Base-by-base conservation (phyloP, 2,888 invertebrate genomes). In the Helobdella robusta region DNA sequence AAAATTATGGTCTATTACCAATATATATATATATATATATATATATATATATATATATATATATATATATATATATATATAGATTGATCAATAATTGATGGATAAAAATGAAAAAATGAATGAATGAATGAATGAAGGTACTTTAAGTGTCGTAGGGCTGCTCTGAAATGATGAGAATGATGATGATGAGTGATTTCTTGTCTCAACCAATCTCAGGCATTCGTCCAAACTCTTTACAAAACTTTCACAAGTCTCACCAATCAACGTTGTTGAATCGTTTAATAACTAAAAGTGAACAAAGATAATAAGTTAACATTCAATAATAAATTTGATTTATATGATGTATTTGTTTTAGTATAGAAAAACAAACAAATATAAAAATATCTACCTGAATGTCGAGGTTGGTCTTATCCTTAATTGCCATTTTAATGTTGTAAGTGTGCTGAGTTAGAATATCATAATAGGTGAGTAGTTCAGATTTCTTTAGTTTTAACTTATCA, bases 361-460 rank as follows among this genome's bases (percentile, higher is more conserved):
- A 36, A 36, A 59, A n/a, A 28, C 11, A 36, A 35, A 8, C n/a
- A 56, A 30, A 4, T 32, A 25, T 30, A 18, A 23, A 36, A 20
- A 28, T 2, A 60, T 30, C 63, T 59, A 76, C 75, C 71, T 74
- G 66, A 15, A 73, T 59, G 66, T 75, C 71, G 3, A 73, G 70
- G 11, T 52, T 34, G 48, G 64, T 35, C 36, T 58, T 35, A 11
- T 48, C 69, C 28, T 66, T 69, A n/a, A 73, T 69, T 11, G 72
- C 72, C 52, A 71, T 68, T 60, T 77, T 77, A 15, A 76, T 74
- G 5, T 74, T 66, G 58, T 88, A 88, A 1, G 88, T 87, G 81
- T 89, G 89, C 77, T 89, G 89, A 87, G 88, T 88, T 74, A 89
- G 81, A 48, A 89, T 82, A 79, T 89, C 89, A 82, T 88, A 88